Percentiles rank a stretch among this genome's conserved stretches.
These are phyloP conservation scores for Crenuchus spilurus DNA, from an alignment of 2,797 vertebrate genomes.

Conservation along the genomic window DNA sequence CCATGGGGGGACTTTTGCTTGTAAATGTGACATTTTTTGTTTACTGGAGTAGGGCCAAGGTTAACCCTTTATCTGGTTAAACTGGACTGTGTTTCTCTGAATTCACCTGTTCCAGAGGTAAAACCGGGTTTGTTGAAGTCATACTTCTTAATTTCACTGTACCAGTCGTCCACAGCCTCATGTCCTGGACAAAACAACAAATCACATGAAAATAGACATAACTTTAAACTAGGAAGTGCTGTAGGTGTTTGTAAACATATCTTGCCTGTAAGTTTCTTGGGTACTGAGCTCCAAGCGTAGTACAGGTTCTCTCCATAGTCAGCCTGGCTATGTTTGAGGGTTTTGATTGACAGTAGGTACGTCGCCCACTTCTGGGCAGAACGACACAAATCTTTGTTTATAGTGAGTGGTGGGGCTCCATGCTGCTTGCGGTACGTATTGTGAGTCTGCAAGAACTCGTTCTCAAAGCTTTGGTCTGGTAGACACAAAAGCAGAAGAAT, in stretches of 20 bases:
- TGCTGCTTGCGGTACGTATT: conserved; percentile 69
- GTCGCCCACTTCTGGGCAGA: conserved; percentile 74
- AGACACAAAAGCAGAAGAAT: background rate
- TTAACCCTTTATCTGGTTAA: background rate
- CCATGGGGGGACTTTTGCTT: too few species aligned
- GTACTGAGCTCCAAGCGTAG: conserved; percentile 38
- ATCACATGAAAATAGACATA: background rate
- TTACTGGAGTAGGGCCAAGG: background rate
- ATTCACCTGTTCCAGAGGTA: conserved; percentile 52
- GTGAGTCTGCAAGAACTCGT: conserved; percentile 70
- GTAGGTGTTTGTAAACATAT: too few species aligned
- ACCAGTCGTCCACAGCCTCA: conserved; percentile 60
- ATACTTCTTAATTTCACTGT: conserved; percentile 64
- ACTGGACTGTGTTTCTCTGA: too few species aligned
- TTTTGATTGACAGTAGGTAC: conserved; percentile 36
- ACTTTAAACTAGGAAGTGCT: background rate
- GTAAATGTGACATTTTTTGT: too few species aligned
- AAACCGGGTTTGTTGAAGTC: conserved; percentile 60
- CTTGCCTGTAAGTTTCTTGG: conserved; percentile 22
- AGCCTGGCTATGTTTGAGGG: conserved; percentile 60
- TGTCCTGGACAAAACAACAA: conserved; percentile 35
- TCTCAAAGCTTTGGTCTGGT: conserved; percentile 63
- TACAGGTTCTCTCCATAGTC: conserved; percentile 71
- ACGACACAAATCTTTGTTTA: conserved; percentile 50
- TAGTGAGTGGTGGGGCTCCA: conserved; percentile 45